Conservation (phyloP, 1,140 invertebrate species). For the Rhagoletis pomonella region DNA sequence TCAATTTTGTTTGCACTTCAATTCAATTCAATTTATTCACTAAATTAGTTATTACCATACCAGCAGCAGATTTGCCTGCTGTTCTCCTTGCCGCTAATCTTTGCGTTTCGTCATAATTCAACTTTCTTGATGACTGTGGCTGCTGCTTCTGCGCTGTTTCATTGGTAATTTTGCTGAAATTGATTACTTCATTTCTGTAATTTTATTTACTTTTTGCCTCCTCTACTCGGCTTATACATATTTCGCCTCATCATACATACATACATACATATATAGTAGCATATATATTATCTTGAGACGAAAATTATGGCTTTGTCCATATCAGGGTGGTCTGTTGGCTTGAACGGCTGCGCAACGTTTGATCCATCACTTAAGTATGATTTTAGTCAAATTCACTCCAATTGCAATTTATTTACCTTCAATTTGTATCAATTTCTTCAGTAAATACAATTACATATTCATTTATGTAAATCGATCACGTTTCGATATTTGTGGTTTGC, state of each 20-base stretch:
- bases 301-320: neutral
- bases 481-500: slow-evolving; percentile 54
- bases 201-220: slow-evolving; percentile 7
- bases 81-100: neutral
- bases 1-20: slow-evolving; percentile 48
- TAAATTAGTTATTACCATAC: slow-evolving; percentile 40
- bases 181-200: slow-evolving; percentile 53
- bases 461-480: slow-evolving; percentile 52
- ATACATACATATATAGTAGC: no score
- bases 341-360: neutral
- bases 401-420: slow-evolving; percentile 46
- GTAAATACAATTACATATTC: neutral
- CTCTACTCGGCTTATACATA: neutral
- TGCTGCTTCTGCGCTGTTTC: neutral
- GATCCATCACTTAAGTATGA: slow-evolving; percentile 25
- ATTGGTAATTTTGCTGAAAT: slow-evolving; percentile 45
- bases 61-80: neutral
- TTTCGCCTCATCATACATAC: neutral
- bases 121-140: neutral
- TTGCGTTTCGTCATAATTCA: neutral
- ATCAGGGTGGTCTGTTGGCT: slow-evolving; percentile 5
- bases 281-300: neutral
- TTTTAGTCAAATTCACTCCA: slow-evolving; percentile 37
- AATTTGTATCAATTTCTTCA: neutral
- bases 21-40: slow-evolving; percentile 50